Base-by-base conservation (phyloP, 2,113 vertebrate genomes). In the Acanthochromis polyacanthus region DNA sequence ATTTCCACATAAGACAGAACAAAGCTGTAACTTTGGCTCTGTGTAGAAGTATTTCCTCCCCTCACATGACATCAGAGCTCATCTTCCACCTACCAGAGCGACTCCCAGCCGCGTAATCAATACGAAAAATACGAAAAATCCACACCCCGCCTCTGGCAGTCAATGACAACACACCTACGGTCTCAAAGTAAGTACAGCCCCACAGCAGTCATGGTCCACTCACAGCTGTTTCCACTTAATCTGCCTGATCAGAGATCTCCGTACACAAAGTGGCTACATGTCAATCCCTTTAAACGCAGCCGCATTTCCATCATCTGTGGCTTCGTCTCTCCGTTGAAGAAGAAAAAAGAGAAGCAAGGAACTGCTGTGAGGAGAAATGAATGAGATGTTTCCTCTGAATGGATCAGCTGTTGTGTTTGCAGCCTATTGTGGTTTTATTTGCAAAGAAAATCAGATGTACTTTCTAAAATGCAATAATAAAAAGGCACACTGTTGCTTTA, bases 201-300 rank as follows among this genome's bases (percentile, higher is more conserved):
- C 19, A 43, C 0, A 11, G 43, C 56, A 10, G 63, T 10, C 22
- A 28, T 17, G 16, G 8, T 38, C 38, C 62, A 25, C 40, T 65
- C 59, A 69, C 55, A n/a, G 71, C 55, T 80, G 71, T 46, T 80
- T 65, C 66, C 57, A 58, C 32, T 52, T 9, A 46, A 58, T 72
- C 50, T 43, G 1, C 25, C 25, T 5, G n/a, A 30, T 60, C 22
- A 65, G 28, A 52, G 50, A 23, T 71, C 17, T 25, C 58, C 15
- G 38, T 11, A 40, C 64, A 45, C 50, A n/a, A 2, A 2, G 12
- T 15, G 12, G 46, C 30, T 30, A 30, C 46, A 23, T 58, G 22
- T 19, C 46, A 45, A 14, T 17, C 62, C 58, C 51, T 23, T 43
- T 32, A 5, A 71, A 58, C 25, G 50, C 43, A 25, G 48, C 51